Base-by-base conservation (phyloP, 2,797 vertebrate species). In the Channallabes apus region DNA sequence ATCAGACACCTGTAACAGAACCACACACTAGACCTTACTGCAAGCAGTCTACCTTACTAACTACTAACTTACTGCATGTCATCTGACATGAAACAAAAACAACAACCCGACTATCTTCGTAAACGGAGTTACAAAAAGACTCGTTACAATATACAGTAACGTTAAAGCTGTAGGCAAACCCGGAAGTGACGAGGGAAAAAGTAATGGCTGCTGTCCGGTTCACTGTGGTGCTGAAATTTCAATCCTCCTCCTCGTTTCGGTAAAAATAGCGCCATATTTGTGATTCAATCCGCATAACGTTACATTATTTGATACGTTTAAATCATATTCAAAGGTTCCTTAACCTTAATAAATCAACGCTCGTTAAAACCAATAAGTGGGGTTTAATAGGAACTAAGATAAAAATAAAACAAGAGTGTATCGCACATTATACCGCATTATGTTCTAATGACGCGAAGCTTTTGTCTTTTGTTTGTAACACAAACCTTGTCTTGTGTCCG, bases 401-500 rank as follows among this genome's bases (percentile, higher is more conserved):
- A 0, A 7, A 72, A 78, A 22, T 0, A 82, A 35, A 14, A 41
- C 2, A 46, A 46, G 46, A 46, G 5, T 46, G 46, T 46, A 46
- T 46, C 46, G 46, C 46, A 15, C 7, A 12, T 12, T 22, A 15
- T 6, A 82, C 3, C 5, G 4, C 65, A 59, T 27, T 15, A 59
- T 11, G 17, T 59, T 56, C 9, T 32, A 17, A 54, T 59, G 22
- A 69, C 15, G n/a, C 41, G 58, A 54, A 18, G 18, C 9, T 72
- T 62, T 18, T 67, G 59, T 71, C 38, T 76, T 4, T 61, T 3
- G 29, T 4, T 41, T 51, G 24, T n/a, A 82, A 62, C 4, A 88
- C 84, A 54, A 41, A 90, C 89, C 84, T 84, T 69, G 24, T 12
- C 75, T 51, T 20, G 41, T 82, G 6, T 83, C 46, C 9, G 22